These are phyloP conservation scores for Nomia melanderi DNA, from an alignment of 1,140 invertebrate species.

Conservation along the genomic window DNA sequence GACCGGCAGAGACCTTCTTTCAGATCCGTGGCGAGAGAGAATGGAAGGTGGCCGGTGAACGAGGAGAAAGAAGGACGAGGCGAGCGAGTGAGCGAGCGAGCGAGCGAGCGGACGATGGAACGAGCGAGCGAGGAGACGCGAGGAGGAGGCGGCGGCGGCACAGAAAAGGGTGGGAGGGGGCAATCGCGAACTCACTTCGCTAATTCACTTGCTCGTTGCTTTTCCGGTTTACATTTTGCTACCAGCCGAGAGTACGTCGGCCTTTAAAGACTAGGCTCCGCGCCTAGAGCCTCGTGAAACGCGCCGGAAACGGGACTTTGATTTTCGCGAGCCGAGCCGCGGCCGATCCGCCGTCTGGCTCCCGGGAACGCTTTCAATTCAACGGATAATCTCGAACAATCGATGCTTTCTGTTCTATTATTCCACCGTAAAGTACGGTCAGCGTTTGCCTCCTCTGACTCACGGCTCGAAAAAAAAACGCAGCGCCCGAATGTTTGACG, in stretches of 20 bases:
- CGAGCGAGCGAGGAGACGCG: slow-evolving; percentile 36
- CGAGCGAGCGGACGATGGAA: too few relatives aligned
- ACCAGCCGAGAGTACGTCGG: slow-evolving; percentile 64
- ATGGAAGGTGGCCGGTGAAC: slow-evolving; percentile 61
- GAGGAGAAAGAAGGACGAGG: slow-evolving; percentile 61
- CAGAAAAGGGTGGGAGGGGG: slow-evolving; percentile 41
- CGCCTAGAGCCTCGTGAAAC: not conserved
- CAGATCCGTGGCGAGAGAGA: slow-evolving; percentile 69
- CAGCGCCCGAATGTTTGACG: not conserved
- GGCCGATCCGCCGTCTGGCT: too few relatives aligned
- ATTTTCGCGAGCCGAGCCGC: slow-evolving; percentile 46
- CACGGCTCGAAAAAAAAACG: too few relatives aligned
- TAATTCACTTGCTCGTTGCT: slow-evolving; percentile 75
- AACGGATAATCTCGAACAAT: too few relatives aligned
- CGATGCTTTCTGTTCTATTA: too few relatives aligned
- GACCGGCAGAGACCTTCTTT: slow-evolving; percentile 81
- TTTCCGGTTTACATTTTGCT: slow-evolving; percentile 76
- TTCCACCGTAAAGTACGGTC: too few relatives aligned
- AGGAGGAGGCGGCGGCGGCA: slow-evolving; percentile 41
- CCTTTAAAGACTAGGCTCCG: slow-evolving; percentile 58
- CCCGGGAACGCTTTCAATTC: too few relatives aligned
- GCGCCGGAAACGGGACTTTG: slow-evolving; percentile 58
- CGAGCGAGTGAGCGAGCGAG: too few relatives aligned
- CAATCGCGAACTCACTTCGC: slow-evolving; percentile 71
- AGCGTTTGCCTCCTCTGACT: too few relatives aligned